phyloP scores from a whole-genome alignment of 2,888 invertebrate genomes.

The Galerucella calmariensis region DNA sequence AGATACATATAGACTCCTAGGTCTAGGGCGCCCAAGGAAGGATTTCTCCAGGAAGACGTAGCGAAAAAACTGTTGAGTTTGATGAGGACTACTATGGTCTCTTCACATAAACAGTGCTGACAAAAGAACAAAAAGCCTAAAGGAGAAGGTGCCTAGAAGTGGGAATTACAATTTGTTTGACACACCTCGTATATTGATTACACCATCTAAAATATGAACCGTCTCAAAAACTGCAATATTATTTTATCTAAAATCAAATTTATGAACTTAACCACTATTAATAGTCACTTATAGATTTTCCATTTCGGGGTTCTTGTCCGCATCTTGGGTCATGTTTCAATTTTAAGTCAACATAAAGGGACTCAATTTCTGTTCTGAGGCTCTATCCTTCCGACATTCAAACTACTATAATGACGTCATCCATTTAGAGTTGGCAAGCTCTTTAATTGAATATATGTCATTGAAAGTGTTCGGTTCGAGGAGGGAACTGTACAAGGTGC shows the following conservation, averaged over 20 bases:
- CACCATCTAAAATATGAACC: too few species aligned
- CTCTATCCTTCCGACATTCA: constrained; percentile 32
- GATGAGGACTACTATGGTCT: too few species aligned
- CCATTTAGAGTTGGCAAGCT: constrained; percentile 46
- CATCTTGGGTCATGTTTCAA: constrained; percentile 33
- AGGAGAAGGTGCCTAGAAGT: too few species aligned
- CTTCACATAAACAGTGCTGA: too few species aligned
- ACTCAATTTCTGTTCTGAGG: constrained; percentile 39
- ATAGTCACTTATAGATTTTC: constrained; percentile 6
- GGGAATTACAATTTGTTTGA: too few species aligned
- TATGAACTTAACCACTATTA: constrained; percentile 5
- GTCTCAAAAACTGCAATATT: too few species aligned
- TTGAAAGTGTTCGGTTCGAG: constrained; percentile 40
- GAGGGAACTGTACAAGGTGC: constrained; percentile 40
- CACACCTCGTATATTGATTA: too few species aligned
- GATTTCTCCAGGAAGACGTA: too few species aligned
- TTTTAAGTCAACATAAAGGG: constrained; percentile 35
- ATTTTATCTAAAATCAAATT: constrained; percentile 5
- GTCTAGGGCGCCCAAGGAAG: too few species aligned
- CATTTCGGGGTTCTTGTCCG: constrained; percentile 4
- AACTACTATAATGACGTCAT: constrained; percentile 41
- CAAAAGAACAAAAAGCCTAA: too few species aligned
- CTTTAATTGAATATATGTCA: constrained; percentile 52
- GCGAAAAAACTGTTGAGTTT: too few species aligned
- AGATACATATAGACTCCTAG: too few species aligned